These are phyloP conservation scores for Saccostrea cuccullata DNA, from an alignment of 1,140 invertebrate species.

Conservation along the genomic window DNA sequence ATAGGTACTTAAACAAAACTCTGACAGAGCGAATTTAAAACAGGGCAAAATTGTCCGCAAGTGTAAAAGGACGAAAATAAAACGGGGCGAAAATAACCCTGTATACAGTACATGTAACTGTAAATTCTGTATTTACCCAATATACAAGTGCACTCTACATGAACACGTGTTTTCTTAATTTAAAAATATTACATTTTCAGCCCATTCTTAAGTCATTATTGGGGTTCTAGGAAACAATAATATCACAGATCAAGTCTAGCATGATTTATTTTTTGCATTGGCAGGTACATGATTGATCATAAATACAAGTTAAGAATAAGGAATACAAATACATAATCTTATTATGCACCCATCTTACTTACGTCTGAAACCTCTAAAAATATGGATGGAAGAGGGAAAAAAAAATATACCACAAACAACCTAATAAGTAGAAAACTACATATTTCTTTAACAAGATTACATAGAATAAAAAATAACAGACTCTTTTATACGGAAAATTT, in stretches of 20 bases:
- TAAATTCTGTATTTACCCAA: too few relatives aligned
- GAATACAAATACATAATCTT: constrained; percentile 28
- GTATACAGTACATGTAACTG: too few relatives aligned
- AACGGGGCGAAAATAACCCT: too few relatives aligned
- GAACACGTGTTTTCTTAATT: background rate
- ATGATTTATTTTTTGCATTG: constrained; percentile 37
- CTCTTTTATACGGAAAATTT: background rate
- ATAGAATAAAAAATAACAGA: constrained; percentile 1
- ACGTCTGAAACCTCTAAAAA: background rate
- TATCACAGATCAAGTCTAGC: background rate
- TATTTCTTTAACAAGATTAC: background rate
- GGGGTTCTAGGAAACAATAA: background rate
- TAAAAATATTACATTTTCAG: background rate
- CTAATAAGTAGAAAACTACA: background rate
- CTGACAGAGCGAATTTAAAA: too few relatives aligned
- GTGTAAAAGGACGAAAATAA: too few relatives aligned
- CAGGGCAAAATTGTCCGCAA: too few relatives aligned
- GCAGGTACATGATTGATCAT: constrained; percentile 31
- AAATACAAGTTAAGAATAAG: background rate
- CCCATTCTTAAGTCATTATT: background rate
- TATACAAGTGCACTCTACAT: background rate
- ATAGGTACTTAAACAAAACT: too few relatives aligned
- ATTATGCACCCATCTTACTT: background rate
- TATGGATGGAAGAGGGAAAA: background rate
- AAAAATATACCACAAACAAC: constrained; percentile 29